These are phyloP conservation scores for Lepilemur septentrionalis DNA, from an alignment of 2,797 vertebrate species.

Conservation along the genomic window DNA sequence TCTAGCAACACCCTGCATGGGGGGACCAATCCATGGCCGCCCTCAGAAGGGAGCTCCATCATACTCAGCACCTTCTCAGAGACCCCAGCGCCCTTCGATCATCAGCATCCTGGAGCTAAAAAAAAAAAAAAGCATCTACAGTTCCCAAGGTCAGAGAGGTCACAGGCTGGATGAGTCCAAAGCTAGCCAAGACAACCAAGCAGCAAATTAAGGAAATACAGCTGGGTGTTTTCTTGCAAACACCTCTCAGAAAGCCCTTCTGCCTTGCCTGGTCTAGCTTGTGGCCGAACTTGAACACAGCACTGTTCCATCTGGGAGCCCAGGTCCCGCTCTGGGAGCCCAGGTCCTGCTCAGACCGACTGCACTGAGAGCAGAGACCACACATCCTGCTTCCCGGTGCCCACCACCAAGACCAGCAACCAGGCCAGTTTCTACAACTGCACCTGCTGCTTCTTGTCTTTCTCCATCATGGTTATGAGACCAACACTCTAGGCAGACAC, in stretches of 20 bases:
- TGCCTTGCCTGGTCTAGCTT: background rate
- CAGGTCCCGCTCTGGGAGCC: background rate
- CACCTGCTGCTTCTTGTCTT: background rate
- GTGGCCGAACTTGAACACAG: background rate
- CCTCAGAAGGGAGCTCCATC: background rate
- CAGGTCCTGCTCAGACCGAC: background rate
- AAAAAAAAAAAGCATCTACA: background rate
- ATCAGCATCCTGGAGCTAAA: background rate
- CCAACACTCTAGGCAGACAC: background rate
- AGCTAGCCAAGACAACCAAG: background rate
- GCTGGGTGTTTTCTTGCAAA: constrained; percentile 26
- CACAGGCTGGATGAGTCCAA: background rate
- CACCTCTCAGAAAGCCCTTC: constrained; percentile 37
- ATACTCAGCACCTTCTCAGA: background rate
- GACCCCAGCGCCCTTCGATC: background rate
- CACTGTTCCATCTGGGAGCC: background rate
- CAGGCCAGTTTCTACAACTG: background rate
- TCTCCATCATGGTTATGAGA: background rate
- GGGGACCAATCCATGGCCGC: background rate
- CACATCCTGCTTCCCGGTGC: background rate
- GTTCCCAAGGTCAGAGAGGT: background rate
- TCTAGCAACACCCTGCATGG: background rate
- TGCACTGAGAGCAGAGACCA: background rate
- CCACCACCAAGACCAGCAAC: background rate
- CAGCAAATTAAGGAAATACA: constrained; percentile 37